Evolutionary conservation across 2,113 vertebrate genomes (phyloP), one percentile per base, ranked within the genome.

Genomic region (Oreochromis tanganicae): DNA sequence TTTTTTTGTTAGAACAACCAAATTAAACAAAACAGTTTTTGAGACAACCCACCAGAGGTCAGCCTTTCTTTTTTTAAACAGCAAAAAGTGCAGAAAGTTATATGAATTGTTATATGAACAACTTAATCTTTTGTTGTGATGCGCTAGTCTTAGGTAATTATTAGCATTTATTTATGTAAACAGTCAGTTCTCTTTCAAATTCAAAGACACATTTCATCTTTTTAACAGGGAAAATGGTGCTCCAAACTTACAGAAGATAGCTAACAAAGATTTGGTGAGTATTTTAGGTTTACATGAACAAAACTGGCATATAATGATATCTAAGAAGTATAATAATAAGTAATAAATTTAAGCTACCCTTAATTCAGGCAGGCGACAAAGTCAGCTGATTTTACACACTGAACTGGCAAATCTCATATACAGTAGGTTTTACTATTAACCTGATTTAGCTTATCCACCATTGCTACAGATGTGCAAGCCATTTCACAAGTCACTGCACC

Each of bases 221-320:
- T 87, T 29, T 5, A 54, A 54, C 32, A 90, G 93, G 3, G 63
- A 87, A 32, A 85, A 92, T 7, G 10, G 34, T 17, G 0, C 0
- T 2, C 1, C 6, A 14, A 88, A 84, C 34, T 7, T 78, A 14
- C 41, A 73, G 7, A 50, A 91, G 38, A 85, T 82, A 2, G 48
- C 81, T 4, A 93, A 93, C 82, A 91, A 84, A 41, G 55, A 92
- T 56, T 86, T 91, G 92, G 94, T 95, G 24, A 92, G 89, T 81
- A 29, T 19, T 21, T 17, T 43, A 29, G 9, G 5, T 66, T 38
- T n/a, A 66, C 9, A 4, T 66, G 6, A 66, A 63, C 9, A 19
- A 63, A 34, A 66, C 32, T 66, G 61, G 3, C 9, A 66, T n/a
- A n/a, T 36, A 34, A 9, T 17, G 13, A 61, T 61, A 32, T 61